Base-by-base conservation (phyloP, 2,797 vertebrate species). In the Erethizon dorsatum region DNA sequence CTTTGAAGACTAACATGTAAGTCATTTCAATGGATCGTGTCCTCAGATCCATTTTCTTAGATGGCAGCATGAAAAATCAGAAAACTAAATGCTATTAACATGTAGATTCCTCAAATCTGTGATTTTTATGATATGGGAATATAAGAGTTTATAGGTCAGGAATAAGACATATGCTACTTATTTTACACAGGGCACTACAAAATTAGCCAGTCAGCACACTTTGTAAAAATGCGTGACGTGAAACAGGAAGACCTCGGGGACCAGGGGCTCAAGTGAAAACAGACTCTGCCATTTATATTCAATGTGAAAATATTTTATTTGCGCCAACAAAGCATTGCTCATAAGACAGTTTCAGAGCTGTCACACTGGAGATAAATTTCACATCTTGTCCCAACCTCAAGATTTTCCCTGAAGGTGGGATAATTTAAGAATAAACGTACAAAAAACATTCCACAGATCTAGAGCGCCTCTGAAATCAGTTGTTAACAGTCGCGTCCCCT, bases 131-230 rank as follows among this genome's bases (percentile, higher is more conserved):
- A 59, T 78, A 90, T 89, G 95, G 93, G 93, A 92, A 84, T 78
- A 47, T 11, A 88, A 50, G 91, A 78, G 13, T 78, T 94, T 96
- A 57, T 88, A 97, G 54, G 37, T 80, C 92, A 50, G 28, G 88
- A 97, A 84, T 88, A 95, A 94, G 63, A 94, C 97, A 98, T 96
- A 92, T 98, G 97, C 95, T 97, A 63, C 90, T 96, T 96, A 97
- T 98, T 97, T 97, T 54, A 95, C 86, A 95, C 94, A 88, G n/a
- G 83, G 95, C 47, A 83, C 84, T 93, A 87, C 77, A 96, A 93
- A 98, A 97, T 97, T 89, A 98, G 61, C 92, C 96, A 97, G 92
- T 98, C 96, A 97, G 97, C 91, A 93, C 78, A 96, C 97, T 98
- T 94, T 67, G 87, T 94, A 88, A 93, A 96, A 97, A 97, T 91